These are phyloP conservation scores for Aspidiotus destructor DNA, from an alignment of 2,888 invertebrate genomes.

Conservation along the genomic window DNA sequence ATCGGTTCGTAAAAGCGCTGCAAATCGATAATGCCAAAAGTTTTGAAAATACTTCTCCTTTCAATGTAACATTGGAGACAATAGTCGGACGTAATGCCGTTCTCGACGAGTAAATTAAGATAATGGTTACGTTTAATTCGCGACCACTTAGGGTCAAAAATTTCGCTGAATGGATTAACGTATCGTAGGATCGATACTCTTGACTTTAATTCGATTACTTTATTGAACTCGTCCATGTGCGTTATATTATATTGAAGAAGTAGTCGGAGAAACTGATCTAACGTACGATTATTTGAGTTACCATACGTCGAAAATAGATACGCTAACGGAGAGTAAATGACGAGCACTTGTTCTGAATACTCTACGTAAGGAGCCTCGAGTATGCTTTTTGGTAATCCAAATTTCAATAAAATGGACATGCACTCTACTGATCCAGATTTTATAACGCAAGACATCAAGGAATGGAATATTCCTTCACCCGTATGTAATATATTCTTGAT, in stretches of 20 bases:
- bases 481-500: not conserved
- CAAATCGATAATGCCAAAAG: slow-evolving; percentile 7
- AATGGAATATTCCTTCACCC: not conserved
- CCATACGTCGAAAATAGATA: slow-evolving; percentile 10
- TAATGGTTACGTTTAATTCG: not conserved
- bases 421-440: slow-evolving; percentile 13
- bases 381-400: slow-evolving; percentile 3
- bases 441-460: slow-evolving; percentile 14
- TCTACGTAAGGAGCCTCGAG: slow-evolving; percentile 16
- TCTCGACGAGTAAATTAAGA: not conserved
- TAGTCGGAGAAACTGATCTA: not conserved
- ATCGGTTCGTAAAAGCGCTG: slow-evolving; percentile 9
- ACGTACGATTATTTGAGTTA: slow-evolving; percentile 1
- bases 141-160: slow-evolving; percentile 16
- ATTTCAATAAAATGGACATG: not conserved
- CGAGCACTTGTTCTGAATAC: slow-evolving; percentile 3
- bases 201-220: slow-evolving; percentile 7
- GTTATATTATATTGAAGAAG: slow-evolving; percentile 2
- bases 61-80: slow-evolving; percentile 3
- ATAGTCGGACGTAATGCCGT: slow-evolving; percentile 12
- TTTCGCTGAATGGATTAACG: slow-evolving; percentile 5
- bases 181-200: not conserved
- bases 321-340: slow-evolving; percentile 14
- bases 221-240: not conserved
- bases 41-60: not conserved